Percentiles rank a stretch among this genome's conserved stretches.
These are phyloP conservation scores for Origma solitaria DNA, from an alignment of 2,113 vertebrate species.

Conservation along the genomic window DNA sequence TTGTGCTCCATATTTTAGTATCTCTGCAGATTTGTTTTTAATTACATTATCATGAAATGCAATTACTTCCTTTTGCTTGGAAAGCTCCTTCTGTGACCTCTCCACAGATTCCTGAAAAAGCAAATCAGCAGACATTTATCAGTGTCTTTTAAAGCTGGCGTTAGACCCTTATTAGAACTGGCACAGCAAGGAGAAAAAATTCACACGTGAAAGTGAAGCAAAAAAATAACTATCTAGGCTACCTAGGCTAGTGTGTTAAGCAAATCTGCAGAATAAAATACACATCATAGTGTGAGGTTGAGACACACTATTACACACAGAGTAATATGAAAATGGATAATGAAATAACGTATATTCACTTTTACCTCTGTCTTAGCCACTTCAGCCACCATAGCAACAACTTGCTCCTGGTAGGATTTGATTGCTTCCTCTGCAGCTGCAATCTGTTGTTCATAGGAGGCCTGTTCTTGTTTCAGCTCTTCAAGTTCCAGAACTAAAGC, in stretches of 20 bases:
- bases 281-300: not conserved
- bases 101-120: conserved; percentile 80
- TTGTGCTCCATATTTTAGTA: conserved; percentile 72
- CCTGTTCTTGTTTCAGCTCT: conserved; percentile 83
- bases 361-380: conserved; percentile 83
- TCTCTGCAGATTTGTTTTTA: conserved; percentile 79
- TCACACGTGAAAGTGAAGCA: not conserved
- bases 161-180: not conserved
- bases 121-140: not conserved
- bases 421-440: conserved; percentile 80
- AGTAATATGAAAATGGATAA: not conserved
- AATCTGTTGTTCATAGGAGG: conserved; percentile 81
- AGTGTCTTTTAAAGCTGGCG: not conserved
- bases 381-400: conserved; percentile 75
- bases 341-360: not conserved
- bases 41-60: conserved; percentile 80
- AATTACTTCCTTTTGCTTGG: conserved; percentile 83
- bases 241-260: not conserved
- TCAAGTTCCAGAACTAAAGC: conserved; percentile 85
- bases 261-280: not conserved
- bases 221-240: not conserved
- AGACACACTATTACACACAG: not conserved
- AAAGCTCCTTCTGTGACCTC: conserved; percentile 81
- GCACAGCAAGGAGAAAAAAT: not conserved
- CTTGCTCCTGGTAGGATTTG: conserved; percentile 77